Evolutionary conservation across 2,113 vertebrate genomes (phyloP).

Genomic region (Indri indri): DNA sequence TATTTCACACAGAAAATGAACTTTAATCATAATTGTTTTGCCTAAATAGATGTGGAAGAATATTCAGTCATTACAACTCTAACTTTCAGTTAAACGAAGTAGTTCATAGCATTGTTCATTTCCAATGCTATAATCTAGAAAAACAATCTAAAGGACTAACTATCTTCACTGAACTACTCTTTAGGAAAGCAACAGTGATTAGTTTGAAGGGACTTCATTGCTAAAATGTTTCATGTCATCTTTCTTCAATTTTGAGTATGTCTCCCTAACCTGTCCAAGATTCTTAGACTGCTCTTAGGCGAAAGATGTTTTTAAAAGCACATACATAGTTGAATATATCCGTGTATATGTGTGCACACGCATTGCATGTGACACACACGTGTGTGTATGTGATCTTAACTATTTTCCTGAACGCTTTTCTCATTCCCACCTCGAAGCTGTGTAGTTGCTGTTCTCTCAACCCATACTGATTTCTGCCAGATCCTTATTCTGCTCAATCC

Average conservation of each 20-base stretch:
- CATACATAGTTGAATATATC: neutral
- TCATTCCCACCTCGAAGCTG: neutral
- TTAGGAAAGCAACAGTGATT: neutral
- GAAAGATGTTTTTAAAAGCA: neutral
- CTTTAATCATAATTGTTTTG: neutral
- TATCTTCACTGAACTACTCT: neutral
- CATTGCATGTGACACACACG: neutral
- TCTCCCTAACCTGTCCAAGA: neutral
- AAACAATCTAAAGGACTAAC: neutral
- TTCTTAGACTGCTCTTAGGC: neutral
- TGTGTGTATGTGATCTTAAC: neutral
- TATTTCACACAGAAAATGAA: conserved; percentile 4
- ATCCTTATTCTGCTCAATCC: neutral
- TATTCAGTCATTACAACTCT: neutral
- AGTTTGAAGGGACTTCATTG: neutral
- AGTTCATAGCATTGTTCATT: neutral
- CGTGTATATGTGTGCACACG: neutral
- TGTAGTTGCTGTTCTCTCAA: neutral
- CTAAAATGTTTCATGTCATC: neutral
- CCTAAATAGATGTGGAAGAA: neutral
- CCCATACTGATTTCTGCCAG: neutral
- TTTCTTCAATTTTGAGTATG: neutral
- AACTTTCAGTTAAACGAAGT: neutral
- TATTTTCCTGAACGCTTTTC: neutral
- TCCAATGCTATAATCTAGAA: neutral